A percentile compares a stretch with the other conserved stretches of the same genome.
Conservation (phyloP, 2,888 invertebrate genomes). For the Elysia crispata region DNA sequence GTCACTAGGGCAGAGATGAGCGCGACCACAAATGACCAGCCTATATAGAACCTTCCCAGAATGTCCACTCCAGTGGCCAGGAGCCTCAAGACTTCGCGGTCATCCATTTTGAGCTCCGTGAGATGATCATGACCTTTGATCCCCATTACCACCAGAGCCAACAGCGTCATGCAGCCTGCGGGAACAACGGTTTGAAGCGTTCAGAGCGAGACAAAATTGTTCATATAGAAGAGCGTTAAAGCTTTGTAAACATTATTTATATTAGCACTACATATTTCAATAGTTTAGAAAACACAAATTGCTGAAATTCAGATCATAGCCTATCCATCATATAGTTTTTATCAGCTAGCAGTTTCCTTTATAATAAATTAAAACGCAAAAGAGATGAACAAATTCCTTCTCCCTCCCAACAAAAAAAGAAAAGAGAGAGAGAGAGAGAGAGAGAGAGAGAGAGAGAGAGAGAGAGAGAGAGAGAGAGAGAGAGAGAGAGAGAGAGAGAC, state of each 20-base stretch:
- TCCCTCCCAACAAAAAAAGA: too few relatives aligned
- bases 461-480: slow-evolving; percentile 35
- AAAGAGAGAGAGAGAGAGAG: too few relatives aligned
- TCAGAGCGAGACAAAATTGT: slow-evolving; percentile 5
- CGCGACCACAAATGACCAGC: slow-evolving; percentile 57
- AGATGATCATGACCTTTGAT: slow-evolving; percentile 55
- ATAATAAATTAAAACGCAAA: too few relatives aligned
- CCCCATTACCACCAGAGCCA: slow-evolving; percentile 55
- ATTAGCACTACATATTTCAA: too few relatives aligned
- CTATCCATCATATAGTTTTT: too few relatives aligned
- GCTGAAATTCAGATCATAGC: too few relatives aligned
- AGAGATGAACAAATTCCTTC: too few relatives aligned
- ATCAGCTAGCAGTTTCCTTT: too few relatives aligned
- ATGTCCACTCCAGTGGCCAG: slow-evolving; percentile 52
- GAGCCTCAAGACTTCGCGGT: slow-evolving; percentile 48
- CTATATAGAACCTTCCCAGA: slow-evolving; percentile 53
- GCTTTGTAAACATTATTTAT: too few relatives aligned
- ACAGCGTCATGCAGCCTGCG: slow-evolving; percentile 55
- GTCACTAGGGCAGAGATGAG: slow-evolving; percentile 53
- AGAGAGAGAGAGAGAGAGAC: slow-evolving; percentile 31
- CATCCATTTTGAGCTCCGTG: slow-evolving; percentile 52
- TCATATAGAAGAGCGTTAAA: too few relatives aligned
- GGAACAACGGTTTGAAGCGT: slow-evolving; percentile 1
- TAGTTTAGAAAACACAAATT: too few relatives aligned
- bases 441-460: too few relatives aligned